Base-by-base conservation (phyloP, 2,888 invertebrate species). In the Teleiodes luculella region DNA sequence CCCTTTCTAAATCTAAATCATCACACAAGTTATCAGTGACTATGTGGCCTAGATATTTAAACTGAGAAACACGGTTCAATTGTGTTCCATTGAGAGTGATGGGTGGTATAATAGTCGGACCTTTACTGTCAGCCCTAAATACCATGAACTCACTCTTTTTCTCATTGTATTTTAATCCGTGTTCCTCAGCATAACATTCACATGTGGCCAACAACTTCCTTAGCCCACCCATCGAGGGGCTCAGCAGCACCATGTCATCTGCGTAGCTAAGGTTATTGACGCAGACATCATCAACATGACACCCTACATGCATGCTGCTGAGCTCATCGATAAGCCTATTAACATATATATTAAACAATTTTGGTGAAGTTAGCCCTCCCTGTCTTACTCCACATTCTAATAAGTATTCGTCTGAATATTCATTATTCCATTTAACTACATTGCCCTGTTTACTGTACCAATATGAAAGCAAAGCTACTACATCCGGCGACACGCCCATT, bases 341-440 rank as follows among this genome's bases (percentile, higher is more conserved):
- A 5, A 41, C 8, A 33, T 51, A 51, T 8, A 39, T 11, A 18
- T 20, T 43, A 18, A 41, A 41, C 0, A 50, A 14, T 7, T 6
- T 24, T 7, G 50, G 50, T 14, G 50, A 50, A 10, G 37, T 50
- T 28, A 50, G 24, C 16, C 50, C 37, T 5, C 50, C 58, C 54
- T 62, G 62, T 46, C 58, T 60, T 48, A 60, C 57, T 28, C 62
- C 60, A 50, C 58, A 60, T 8, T 55, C 50, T 30, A 58, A 24
- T 20, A 53, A 30, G 35, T 33, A 33, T 33, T 33, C 33, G n/a
- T 33, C 33, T 11, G 33, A 33, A 7, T 33, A 10, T 11, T 8
- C 33, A 10, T 33, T 33, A 7, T 4, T n/a, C 33, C 33, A 33
- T 33, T 10, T 33, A 7, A 33, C 33, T n/a, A 33, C 33, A 33